phyloP scores from a whole-genome alignment of 2,888 invertebrate species.

The Chrysolina haemoptera region DNA sequence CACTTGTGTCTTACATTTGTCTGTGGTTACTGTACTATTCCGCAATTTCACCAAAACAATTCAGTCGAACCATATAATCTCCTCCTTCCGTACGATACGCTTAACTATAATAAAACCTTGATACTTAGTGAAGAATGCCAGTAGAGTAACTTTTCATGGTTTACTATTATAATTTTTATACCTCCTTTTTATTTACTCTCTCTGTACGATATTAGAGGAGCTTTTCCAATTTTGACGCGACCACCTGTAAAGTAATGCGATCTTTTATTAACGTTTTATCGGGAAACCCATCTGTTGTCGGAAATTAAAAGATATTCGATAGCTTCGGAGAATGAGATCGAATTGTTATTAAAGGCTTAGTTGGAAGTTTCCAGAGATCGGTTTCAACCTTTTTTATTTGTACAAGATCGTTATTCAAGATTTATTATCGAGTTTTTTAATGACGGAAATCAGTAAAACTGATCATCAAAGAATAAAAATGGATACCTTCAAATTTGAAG shows the following conservation, averaged over 20 bases:
- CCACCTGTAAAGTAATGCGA: conserved; percentile 28
- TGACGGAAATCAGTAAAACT: not conserved
- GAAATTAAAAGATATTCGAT: conserved; percentile 33
- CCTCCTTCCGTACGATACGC: not conserved
- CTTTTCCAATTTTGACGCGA: conserved; percentile 24
- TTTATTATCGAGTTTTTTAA: not conserved
- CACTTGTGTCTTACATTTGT: no score
- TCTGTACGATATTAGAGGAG: conserved; percentile 1
- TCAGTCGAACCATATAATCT: not conserved
- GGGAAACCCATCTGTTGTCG: conserved; percentile 25
- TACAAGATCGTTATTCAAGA: not conserved
- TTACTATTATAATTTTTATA: not conserved
- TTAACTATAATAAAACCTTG: not conserved
- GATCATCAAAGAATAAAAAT: no score
- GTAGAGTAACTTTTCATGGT: not conserved
- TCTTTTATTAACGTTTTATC: conserved; percentile 21
- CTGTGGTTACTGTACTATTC: not conserved
- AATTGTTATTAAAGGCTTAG: conserved; percentile 33
- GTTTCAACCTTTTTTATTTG: conserved; percentile 18
- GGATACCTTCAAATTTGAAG: no score
- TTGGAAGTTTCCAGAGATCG: conserved; percentile 28
- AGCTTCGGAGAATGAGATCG: conserved; percentile 30
- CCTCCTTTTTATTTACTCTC: conserved; percentile 16
- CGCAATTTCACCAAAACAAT: not conserved
- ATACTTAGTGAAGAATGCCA: not conserved